Evolutionary conservation across 2,888 invertebrate species (phyloP), one percentile per base, ranked within the genome.

Genomic region (Toxonevra muliebris): DNA sequence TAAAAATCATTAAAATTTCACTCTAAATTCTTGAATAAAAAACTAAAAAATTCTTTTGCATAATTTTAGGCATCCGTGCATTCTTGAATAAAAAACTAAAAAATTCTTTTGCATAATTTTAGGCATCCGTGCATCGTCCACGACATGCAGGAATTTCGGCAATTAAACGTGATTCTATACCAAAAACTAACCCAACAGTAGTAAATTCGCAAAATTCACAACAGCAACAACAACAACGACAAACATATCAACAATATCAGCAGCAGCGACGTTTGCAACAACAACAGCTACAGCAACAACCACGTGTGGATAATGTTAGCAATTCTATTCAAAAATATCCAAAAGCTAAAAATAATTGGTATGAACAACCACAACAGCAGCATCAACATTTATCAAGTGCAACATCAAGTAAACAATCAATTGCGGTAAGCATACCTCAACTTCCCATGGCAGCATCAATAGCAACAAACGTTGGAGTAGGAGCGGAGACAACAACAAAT

Each of bases 101-200:
- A 8, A 4, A 53, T 30, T 64, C 30, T 15, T n/a, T 53, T 59
- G 7, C 41, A 10, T 13, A 41, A 43, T 74, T 72, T 9, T 61
- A 81, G 81, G 81, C 81, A 58, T 81, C 81, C 48, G 81, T 81
- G 67, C 80, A 81, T 73, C 79, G 80, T 15, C 75, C 80, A 48
- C 76, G 81, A 50, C 81, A 80, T 69, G 77, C 77, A 67, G 78
- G 77, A 59, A 74, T 74, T 68, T 75, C 78, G 54, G 75, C 77
- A 66, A 75, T 78, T 66, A 77, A 78, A 73, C 77, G 78, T 68
- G 79, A 78, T 67, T 76, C 72, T 61, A 55, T 55, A 12, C 43
- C 64, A 65, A 53, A 69, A 71, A 61, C 65, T n/a, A 17, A 60
- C 19, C 40, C 70, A 63, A 58, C 68, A 61, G 60, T 64, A 48